Conservation (phyloP, 92 coral and sea anemone species). For the Porites cylindrica region DNA sequence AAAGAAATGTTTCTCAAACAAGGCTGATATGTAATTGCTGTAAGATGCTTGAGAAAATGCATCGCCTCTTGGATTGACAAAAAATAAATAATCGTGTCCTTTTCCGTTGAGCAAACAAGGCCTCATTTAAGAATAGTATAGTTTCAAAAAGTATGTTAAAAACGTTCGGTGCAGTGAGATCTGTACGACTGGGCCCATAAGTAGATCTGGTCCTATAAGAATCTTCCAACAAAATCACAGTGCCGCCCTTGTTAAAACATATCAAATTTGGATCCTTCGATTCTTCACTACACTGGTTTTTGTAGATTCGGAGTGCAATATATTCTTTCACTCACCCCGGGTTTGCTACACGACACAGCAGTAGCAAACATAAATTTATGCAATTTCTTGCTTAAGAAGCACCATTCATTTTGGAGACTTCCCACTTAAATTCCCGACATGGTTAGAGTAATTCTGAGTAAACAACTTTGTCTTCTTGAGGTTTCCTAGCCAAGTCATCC, state of each 20-base stretch:
- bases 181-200: not conserved
- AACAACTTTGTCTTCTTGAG: not conserved
- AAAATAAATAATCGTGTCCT: no score
- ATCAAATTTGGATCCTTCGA: not conserved
- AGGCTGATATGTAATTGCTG: no score
- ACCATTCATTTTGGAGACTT: not conserved
- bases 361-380: constrained; percentile 1
- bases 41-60: no score
- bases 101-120: no score
- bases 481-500: not conserved
- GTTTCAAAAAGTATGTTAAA: not conserved
- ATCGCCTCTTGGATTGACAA: no score
- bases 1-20: no score
- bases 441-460: constrained; percentile 2
- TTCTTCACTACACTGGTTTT: not conserved
- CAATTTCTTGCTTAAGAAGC: not conserved
- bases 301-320: not conserved
- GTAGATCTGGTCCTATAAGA: not conserved
- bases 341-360: not conserved
- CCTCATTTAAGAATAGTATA: no score
- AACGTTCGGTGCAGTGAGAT: not conserved
- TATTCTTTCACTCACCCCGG: constrained; percentile 1
- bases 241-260: not conserved
- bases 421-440: constrained; percentile 7
- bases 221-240: not conserved